A percentile compares a stretch with the other conserved stretches of the same genome.
These are phyloP conservation scores for Philereme vetulata DNA, from an alignment of 2,888 invertebrate species.

Conservation along the genomic window DNA sequence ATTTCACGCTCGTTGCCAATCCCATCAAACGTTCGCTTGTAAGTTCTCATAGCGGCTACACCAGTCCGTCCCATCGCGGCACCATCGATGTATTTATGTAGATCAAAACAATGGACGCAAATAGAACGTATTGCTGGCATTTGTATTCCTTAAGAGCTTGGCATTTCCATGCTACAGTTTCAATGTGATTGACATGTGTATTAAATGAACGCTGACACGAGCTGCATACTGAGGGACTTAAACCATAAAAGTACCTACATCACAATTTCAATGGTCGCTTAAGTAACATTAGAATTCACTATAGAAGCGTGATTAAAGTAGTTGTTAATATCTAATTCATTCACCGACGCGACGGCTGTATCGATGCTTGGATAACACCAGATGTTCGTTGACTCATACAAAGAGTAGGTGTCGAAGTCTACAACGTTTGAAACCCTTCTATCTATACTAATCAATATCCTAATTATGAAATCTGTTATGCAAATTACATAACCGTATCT, in stretches of 20 bases:
- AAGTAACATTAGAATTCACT: conserved; percentile 11
- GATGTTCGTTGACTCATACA: conserved; percentile 69
- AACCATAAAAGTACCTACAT: not conserved
- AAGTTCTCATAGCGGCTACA: conserved; percentile 43
- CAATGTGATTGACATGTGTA: conserved; percentile 34
- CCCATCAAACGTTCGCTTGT: conserved; percentile 55
- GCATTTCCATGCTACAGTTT: conserved; percentile 45
- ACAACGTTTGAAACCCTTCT: conserved; percentile 46
- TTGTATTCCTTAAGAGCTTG: conserved; percentile 47
- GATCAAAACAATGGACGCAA: conserved; percentile 53
- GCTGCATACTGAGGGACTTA: not conserved
- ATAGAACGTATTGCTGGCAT: conserved; percentile 44
- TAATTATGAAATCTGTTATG: conserved; percentile 23
- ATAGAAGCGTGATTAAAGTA: conserved; percentile 27
- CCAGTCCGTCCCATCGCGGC: conserved; percentile 41
- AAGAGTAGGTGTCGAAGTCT: conserved; percentile 60
- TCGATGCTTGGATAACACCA: conserved; percentile 59
- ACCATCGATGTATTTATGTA: conserved; percentile 46
- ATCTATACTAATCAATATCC: conserved; percentile 27
- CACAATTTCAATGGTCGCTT: conserved; percentile 6
- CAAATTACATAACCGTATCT: conserved; percentile 22
- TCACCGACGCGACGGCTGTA: conserved; percentile 40
- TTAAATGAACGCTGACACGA: conserved; percentile 14
- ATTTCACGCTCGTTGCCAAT: conserved; percentile 72
- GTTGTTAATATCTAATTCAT: conserved; percentile 37